Evolutionary conservation across 2,113 vertebrate genomes (phyloP), one percentile per base, ranked within the genome.

Genomic region (Zosterops borbonicus): DNA sequence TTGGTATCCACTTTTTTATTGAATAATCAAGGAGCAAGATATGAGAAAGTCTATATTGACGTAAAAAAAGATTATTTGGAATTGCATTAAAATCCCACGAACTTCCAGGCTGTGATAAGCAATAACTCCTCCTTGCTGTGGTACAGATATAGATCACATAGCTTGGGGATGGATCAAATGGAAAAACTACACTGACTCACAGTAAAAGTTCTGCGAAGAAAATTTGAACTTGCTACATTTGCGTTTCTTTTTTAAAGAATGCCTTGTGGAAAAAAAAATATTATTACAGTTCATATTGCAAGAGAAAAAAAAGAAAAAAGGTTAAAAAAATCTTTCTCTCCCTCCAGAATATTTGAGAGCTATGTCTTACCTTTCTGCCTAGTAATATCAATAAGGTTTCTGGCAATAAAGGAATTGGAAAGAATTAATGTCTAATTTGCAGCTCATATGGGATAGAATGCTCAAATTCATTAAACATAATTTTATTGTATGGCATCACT

Each of bases 61-160:
- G 16, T 90, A 97, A 95, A 78, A 97, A 37, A 89, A 82, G 20
- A 74, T n/a, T 80, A 55, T 35, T 77, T 94, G n/a, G 18, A 76
- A 89, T 95, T 4, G 7, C 53, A 78, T 63, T 82, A 82, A 90
- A 87, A 3, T 31, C 3, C 12, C 12, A 18, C 29, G 33, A 27
- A 33, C 29, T 75, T 97, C 89, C 53, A 86, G 76, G 68, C 12
- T 69, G 52, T 7, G 16, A 46, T 83, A 75, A 93, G 68, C 24
- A 86, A 3, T 83, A 83, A 84, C 70, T 77, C 41, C 37, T 89
- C 46, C 83, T 55, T 87, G 75, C 53, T 90, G 81, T 69, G 60
- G 67, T 84, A 64, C 73, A 96, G 89, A 94, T 81, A 47, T 63
- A 94, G 86, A 41, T 73, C 25, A 53, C 22, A 39, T 42, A 88